These are phyloP conservation scores for Aleadryas rufinucha DNA, from an alignment of 2,113 vertebrate species.

Conservation along the genomic window DNA sequence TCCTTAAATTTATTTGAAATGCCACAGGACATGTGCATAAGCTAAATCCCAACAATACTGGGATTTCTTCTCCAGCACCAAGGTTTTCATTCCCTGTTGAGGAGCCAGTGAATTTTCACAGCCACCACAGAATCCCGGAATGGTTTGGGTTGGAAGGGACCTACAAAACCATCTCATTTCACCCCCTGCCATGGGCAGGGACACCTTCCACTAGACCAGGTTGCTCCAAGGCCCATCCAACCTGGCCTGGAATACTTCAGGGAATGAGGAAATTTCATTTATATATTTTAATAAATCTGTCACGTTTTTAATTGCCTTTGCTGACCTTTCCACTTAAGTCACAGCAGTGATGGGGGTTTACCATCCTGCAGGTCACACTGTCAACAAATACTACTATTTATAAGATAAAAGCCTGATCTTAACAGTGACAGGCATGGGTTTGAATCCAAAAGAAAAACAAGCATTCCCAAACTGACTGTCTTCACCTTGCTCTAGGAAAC, in stretches of 20 bases:
- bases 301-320: not conserved
- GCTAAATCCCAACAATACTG: too few relatives aligned
- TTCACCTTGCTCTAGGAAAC: not conserved
- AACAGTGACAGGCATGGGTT: not conserved
- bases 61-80: not conserved
- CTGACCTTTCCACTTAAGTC: not conserved
- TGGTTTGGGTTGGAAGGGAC: not conserved
- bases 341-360: not conserved
- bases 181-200: not conserved
- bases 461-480: not conserved
- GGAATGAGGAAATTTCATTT: rapidly evolving
- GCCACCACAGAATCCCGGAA: not conserved
- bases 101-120: not conserved
- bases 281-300: not conserved
- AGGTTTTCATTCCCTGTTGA: not conserved
- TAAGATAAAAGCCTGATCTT: not conserved
- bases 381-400: not conserved
- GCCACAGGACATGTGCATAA: not conserved
- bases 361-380: not conserved
- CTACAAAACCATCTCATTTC: not conserved
- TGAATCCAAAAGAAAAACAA: not conserved
- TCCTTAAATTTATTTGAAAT: not conserved
- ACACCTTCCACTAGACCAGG: not conserved
- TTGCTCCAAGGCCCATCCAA: rapidly evolving
- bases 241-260: not conserved